Conservation (phyloP, 1,140 invertebrate genomes). For the Diachasmimorpha longicaudata region DNA sequence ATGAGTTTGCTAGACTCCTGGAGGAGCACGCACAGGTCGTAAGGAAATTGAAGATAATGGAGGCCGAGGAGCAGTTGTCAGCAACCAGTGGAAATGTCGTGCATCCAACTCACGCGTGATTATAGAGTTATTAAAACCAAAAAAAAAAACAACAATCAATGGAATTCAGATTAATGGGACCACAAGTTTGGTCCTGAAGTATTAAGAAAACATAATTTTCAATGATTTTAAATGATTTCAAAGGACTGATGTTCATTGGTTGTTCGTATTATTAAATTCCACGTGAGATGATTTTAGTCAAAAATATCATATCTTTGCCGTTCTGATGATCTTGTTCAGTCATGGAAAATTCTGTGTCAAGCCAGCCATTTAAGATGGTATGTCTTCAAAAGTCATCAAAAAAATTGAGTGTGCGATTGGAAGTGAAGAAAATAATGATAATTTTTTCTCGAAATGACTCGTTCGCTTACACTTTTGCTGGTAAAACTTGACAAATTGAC, state of each 20-base stretch:
- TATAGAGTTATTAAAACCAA: constrained; percentile 6
- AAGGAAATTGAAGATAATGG: constrained; percentile 55
- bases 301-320: neutral
- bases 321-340: neutral
- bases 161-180: neutral
- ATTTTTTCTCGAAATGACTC: too few species aligned
- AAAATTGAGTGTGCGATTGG: too few species aligned
- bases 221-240: neutral
- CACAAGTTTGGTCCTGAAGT: neutral
- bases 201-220: neutral
- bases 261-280: neutral
- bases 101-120: constrained; percentile 46
- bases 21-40: constrained; percentile 63
- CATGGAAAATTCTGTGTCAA: too few species aligned
- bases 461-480: too few species aligned
- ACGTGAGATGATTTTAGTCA: neutral
- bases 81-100: constrained; percentile 35
- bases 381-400: too few species aligned
- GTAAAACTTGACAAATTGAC: too few species aligned
- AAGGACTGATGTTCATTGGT: neutral
- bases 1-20: constrained; percentile 60
- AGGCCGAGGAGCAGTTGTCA: constrained; percentile 48
- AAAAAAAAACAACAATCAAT: neutral
- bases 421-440: too few species aligned
- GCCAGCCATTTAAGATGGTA: too few species aligned